phyloP scores from a whole-genome alignment of 30 jellyfish, hydroid and myxozoan genomes.

The Aurelia sp. region DNA sequence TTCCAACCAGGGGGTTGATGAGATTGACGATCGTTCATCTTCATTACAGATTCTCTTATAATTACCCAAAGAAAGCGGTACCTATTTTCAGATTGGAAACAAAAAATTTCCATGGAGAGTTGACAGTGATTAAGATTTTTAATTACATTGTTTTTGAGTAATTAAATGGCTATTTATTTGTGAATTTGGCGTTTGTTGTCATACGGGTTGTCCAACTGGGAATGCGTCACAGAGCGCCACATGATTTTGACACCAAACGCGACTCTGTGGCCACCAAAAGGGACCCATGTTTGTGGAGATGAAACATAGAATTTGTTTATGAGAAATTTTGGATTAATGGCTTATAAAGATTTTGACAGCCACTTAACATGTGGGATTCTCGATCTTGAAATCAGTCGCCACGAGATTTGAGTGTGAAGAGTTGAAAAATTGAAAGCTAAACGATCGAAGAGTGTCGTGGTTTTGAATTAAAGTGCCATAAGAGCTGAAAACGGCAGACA shows the following conservation, averaged over 20 bases:
- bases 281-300: too few species aligned
- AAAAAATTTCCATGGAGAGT: not conserved
- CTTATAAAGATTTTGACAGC: not conserved
- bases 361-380: not conserved
- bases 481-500: too few species aligned
- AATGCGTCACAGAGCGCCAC: slow-evolving; percentile 10
- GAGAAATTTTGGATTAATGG: too few species aligned
- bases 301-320: too few species aligned
- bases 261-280: slow-evolving; percentile 8
- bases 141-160: not conserved
- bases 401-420: too few species aligned
- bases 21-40: too few species aligned
- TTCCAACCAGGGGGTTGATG: too few species aligned
- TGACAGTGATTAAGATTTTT: not conserved
- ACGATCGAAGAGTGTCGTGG: too few species aligned
- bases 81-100: not conserved
- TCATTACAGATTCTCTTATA: too few species aligned
- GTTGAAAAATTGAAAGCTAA: too few species aligned
- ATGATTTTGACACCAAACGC: slow-evolving; percentile 15
- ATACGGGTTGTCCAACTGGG: slow-evolving; percentile 22
- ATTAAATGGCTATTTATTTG: slow-evolving; percentile 7
- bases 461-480: too few species aligned
- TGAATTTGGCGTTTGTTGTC: slow-evolving; percentile 13
- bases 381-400: not conserved
- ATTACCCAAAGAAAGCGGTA: not conserved